These are phyloP conservation scores for Podarcis raffonei DNA, from an alignment of 2,113 vertebrate genomes.

Conservation along the genomic window DNA sequence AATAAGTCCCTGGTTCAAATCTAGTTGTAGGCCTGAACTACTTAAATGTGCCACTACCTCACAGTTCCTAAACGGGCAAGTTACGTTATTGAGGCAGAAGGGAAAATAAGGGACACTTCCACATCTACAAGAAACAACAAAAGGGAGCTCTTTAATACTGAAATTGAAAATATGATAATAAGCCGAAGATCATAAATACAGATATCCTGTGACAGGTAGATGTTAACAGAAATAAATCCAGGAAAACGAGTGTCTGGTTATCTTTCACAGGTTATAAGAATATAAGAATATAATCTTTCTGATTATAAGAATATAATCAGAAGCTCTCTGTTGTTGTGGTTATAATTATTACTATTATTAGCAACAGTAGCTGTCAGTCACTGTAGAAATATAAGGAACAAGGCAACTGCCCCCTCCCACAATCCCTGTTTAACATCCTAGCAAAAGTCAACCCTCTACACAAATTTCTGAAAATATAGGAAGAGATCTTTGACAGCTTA, in stretches of 20 bases:
- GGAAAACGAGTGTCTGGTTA: neutral
- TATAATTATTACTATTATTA: neutral
- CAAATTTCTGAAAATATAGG: neutral
- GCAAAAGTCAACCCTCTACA: fast-evolving
- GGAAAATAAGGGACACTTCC: neutral
- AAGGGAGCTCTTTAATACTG: neutral
- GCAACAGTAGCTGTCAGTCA: neutral
- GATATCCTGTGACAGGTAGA: neutral
- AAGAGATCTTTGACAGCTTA: too few relatives aligned
- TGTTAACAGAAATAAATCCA: neutral
- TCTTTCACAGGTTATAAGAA: neutral
- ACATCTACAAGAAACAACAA: neutral
- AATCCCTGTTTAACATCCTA: fast-evolving
- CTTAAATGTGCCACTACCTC: neutral
- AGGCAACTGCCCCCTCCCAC: neutral
- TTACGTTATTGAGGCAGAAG: neutral
- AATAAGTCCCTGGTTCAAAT: neutral
- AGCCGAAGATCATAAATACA: neutral
- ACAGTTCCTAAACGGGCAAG: neutral
- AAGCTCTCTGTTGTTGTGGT: neutral
- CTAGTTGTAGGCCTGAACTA: neutral
- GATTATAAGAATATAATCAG: neutral
- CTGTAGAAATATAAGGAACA: neutral
- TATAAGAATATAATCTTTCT: neutral
- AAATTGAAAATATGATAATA: neutral